Percentiles rank a stretch among this genome's conserved stretches.
phyloP scores from a whole-genome alignment of 2,113 vertebrate genomes.

The Indri indri region DNA sequence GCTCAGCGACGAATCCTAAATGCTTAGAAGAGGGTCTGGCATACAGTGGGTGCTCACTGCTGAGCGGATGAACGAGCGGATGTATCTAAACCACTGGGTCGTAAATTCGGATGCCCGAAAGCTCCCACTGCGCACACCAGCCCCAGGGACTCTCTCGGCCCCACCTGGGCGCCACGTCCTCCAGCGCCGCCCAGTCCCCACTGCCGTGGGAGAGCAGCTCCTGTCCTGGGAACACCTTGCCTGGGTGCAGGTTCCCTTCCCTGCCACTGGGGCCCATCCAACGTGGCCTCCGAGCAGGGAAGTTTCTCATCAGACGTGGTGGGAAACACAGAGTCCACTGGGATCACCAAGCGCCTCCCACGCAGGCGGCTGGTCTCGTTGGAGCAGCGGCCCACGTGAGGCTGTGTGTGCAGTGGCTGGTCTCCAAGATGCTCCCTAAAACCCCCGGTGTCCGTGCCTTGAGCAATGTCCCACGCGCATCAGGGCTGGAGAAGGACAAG shows the following conservation, averaged over 20 bases:
- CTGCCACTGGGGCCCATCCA: too few relatives aligned
- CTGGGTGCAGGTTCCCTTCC: too few relatives aligned
- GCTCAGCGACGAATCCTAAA: not conserved
- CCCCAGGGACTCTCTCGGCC: not conserved
- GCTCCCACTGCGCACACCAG: too few relatives aligned
- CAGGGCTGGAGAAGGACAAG: too few relatives aligned
- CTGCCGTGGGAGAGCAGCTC: not conserved
- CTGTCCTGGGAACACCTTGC: too few relatives aligned
- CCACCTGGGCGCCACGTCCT: not conserved
- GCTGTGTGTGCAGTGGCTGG: not conserved
- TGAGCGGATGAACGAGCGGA: not conserved
- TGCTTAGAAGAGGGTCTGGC: not conserved
- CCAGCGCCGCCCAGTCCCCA: too few relatives aligned
- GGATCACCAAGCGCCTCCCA: accelerated
- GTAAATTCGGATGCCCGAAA: not conserved
- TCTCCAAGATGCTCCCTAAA: not conserved
- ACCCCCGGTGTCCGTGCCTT: not conserved
- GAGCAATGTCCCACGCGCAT: not conserved
- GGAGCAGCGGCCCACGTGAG: not conserved
- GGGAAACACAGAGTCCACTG: too few relatives aligned
- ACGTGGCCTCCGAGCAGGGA: too few relatives aligned
- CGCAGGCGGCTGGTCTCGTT: not conserved
- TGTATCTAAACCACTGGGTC: not conserved
- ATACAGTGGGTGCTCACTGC: not conserved
- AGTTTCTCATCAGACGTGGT: too few relatives aligned